phyloP scores from a whole-genome alignment of 2,113 vertebrate species.

The Hydrochoerus hydrochaeris region DNA sequence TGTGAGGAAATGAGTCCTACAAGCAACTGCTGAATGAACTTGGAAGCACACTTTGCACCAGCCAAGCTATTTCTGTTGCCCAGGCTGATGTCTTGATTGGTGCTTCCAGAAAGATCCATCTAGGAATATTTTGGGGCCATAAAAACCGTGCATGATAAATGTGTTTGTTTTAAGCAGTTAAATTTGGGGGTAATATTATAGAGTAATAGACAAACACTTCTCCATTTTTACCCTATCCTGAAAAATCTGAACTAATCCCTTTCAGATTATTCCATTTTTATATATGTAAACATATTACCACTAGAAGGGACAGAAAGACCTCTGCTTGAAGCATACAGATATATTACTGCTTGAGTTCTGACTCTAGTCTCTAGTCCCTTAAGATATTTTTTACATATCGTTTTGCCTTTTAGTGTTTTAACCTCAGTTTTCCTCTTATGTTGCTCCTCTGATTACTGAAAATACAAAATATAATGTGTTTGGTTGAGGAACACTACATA shows the following conservation, averaged over 20 bases:
- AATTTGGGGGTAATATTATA: not conserved
- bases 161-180: not conserved
- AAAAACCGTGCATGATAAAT: conserved; percentile 7
- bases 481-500: not conserved
- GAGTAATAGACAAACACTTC: not conserved
- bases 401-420: not conserved
- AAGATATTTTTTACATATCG: not conserved
- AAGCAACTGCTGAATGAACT: not conserved
- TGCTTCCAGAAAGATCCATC: not conserved
- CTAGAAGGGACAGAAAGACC: not conserved
- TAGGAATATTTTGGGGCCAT: not conserved
- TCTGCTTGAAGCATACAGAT: not conserved
- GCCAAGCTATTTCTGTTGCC: not conserved
- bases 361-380: not conserved
- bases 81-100: not conserved
- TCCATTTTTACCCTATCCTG: conserved; percentile 20
- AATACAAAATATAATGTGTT: conserved; percentile 16
- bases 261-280: conserved; percentile 29
- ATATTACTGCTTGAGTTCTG: not conserved
- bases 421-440: not conserved
- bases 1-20: not conserved
- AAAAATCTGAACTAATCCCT: conserved; percentile 16
- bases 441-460: conserved; percentile 13
- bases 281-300: not conserved
- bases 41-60: not conserved